These are phyloP conservation scores for Myiozetetes cayanensis DNA, from an alignment of 2,113 vertebrate species.

Conservation along the genomic window DNA sequence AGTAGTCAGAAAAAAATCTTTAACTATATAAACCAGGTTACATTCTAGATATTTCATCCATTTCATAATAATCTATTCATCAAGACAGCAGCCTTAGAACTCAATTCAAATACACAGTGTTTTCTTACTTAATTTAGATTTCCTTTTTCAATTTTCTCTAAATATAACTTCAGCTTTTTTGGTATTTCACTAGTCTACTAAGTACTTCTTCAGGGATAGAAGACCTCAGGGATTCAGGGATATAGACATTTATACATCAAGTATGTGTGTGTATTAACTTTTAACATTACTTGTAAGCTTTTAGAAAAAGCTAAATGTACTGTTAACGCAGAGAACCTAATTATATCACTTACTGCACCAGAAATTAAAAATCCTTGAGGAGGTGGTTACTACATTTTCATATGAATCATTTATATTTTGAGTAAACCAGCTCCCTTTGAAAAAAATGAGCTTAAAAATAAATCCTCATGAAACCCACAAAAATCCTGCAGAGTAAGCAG, in stretches of 20 bases:
- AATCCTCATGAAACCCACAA: not conserved
- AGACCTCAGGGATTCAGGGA: not conserved
- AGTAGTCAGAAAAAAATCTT: not conserved
- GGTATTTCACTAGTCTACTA: not conserved
- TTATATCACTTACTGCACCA: not conserved
- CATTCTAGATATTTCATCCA: not conserved
- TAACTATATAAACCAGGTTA: not conserved
- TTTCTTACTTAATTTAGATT: not conserved
- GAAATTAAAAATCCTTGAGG: not conserved
- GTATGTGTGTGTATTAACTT: not conserved
- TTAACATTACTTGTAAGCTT: not conserved
- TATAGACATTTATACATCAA: not conserved
- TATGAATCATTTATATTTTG: not conserved
- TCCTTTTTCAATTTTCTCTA: not conserved
- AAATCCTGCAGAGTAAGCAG: not conserved
- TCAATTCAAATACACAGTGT: not conserved
- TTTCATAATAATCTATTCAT: not conserved
- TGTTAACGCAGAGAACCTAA: not conserved
- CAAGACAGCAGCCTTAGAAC: not conserved
- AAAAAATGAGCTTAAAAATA: not conserved
- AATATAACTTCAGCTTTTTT: not conserved
- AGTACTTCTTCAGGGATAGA: not conserved
- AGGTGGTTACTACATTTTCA: not conserved
- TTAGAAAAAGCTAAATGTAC: not conserved
- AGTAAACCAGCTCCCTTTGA: not conserved